A percentile compares a stretch with the other conserved stretches of the same genome.
These are phyloP conservation scores for Piezodorus guildinii DNA, from an alignment of 1,140 invertebrate species.

Conservation along the genomic window DNA sequence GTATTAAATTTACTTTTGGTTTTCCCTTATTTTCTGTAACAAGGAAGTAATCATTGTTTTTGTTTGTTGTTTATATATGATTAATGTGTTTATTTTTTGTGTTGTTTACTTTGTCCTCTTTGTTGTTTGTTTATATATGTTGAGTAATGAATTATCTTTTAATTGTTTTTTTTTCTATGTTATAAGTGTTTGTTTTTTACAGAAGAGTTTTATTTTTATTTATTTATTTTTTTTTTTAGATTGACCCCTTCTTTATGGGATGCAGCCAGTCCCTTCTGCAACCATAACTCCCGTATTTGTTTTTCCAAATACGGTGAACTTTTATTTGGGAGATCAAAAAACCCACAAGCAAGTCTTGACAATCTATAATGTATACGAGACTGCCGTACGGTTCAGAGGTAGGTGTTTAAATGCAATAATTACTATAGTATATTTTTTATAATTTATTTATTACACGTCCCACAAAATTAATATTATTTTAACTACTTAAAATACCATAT, in stretches of 20 bases:
- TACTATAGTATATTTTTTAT: no score
- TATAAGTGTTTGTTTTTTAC: neutral
- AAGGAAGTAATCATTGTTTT: no score
- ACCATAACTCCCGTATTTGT: constrained; percentile 65
- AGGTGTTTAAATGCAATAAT: constrained; percentile 30
- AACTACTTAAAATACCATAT: no score
- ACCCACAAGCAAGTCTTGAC: constrained; percentile 73
- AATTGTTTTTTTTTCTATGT: neutral
- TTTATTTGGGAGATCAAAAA: constrained; percentile 61
- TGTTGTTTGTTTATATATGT: neutral
- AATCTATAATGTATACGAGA: constrained; percentile 81
- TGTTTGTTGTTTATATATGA: no score
- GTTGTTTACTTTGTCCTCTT: neutral
- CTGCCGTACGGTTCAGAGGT: constrained; percentile 77
- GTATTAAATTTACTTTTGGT: no score
- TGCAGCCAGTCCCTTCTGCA: constrained; percentile 21
- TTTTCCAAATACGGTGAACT: constrained; percentile 63
- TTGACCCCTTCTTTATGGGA: constrained; percentile 20
- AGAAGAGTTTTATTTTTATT: neutral
- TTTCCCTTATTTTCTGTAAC: no score
- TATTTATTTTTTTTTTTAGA: constrained; percentile 4
- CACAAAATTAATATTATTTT: no score
- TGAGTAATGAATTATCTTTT: neutral
- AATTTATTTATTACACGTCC: no score
- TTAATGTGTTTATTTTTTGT: no score